Evolutionary conservation across 2,888 invertebrate genomes (phyloP).

Genomic region (Euspilapteryx auroguttella): DNA sequence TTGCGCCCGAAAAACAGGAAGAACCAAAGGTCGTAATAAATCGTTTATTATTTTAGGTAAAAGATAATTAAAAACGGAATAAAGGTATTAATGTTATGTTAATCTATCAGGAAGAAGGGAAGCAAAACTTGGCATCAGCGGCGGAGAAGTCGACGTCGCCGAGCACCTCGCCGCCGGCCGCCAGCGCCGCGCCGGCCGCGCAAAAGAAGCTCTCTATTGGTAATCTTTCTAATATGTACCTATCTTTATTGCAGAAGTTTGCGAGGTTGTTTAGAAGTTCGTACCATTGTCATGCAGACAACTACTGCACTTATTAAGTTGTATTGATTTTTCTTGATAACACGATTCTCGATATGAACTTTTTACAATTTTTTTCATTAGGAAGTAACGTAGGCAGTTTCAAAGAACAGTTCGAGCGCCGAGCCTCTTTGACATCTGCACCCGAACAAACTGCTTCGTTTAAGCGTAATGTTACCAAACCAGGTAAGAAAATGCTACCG

Average conservation of each 20-base stretch:
- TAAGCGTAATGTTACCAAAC: constrained; percentile 36
- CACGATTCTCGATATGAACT: too few relatives aligned
- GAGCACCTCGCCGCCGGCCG: constrained; percentile 23
- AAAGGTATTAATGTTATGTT: background rate
- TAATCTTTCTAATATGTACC: constrained; percentile 12
- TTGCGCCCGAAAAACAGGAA: constrained; percentile 23
- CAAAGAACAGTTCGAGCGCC: constrained; percentile 83
- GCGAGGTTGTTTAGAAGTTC: too few relatives aligned
- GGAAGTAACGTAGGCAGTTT: constrained; percentile 84
- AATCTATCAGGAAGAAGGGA: constrained; percentile 21
- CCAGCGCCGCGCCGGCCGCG: constrained; percentile 11
- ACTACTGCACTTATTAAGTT: too few relatives aligned
- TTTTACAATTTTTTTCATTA: too few relatives aligned
- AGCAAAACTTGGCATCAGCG: constrained; percentile 20
- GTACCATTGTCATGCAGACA: too few relatives aligned
- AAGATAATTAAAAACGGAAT: background rate
- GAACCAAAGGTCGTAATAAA: constrained; percentile 25
- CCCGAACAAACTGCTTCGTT: constrained; percentile 15
- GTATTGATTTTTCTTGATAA: too few relatives aligned
- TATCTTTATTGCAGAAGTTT: too few relatives aligned
- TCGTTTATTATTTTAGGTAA: background rate
- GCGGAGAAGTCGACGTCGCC: constrained; percentile 42
- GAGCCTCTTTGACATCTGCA: constrained; percentile 63
- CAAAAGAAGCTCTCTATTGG: constrained; percentile 76
- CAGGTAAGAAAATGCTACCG: constrained; percentile 19